Evolutionary conservation across 1,140 invertebrate species (phyloP).

Genomic region (Ceratosolen solmsi): DNA sequence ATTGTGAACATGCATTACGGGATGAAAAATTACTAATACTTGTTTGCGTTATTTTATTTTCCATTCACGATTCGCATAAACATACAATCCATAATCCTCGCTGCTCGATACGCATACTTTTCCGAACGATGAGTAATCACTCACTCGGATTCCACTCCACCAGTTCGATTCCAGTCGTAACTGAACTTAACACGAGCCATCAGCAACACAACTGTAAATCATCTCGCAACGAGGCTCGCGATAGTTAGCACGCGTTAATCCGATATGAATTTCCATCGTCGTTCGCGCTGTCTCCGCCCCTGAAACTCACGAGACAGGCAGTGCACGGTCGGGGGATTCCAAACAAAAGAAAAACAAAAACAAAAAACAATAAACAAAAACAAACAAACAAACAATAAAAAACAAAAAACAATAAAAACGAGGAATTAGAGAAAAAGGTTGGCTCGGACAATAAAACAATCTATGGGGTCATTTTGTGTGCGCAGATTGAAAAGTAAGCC

Average conservation of each 20-base stretch:
- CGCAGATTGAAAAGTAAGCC: slow-evolving; percentile 1
- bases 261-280: not conserved
- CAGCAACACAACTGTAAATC: not conserved
- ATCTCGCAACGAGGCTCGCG: not conserved
- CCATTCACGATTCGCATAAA: too few relatives aligned
- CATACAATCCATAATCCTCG: too few relatives aligned
- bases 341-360: not conserved
- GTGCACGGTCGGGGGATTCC: not conserved
- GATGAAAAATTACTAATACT: too few relatives aligned
- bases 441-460: not conserved
- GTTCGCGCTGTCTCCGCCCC: not conserved
- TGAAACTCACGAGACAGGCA: not conserved
- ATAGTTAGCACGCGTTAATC: not conserved
- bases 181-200: not conserved
- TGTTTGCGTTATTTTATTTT: too few relatives aligned
- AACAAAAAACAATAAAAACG: too few relatives aligned
- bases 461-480: not conserved
- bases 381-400: too few relatives aligned
- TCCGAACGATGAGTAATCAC: too few relatives aligned
- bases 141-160: too few relatives aligned
- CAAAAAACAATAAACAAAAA: too few relatives aligned
- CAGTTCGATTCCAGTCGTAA: too few relatives aligned
- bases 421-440: not conserved
- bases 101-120: too few relatives aligned
- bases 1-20: too few relatives aligned